Evolutionary conservation across 2,113 vertebrate species (phyloP).

Genomic region (Oreochromis tanganicae): DNA sequence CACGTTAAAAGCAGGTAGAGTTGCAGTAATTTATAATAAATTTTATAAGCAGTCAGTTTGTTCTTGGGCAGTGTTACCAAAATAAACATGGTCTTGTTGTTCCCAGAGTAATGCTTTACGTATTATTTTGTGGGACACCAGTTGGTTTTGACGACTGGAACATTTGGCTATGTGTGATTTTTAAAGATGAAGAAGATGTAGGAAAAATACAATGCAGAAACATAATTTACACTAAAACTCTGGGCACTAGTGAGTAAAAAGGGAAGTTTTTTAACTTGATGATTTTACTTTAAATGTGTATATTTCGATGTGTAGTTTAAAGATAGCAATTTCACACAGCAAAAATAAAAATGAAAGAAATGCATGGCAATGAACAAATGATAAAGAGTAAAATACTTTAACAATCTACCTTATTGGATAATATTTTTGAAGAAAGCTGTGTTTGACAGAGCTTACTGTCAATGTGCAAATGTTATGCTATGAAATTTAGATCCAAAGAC

Average conservation of each 20-base stretch:
- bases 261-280: not conserved
- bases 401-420: not conserved
- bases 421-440: not conserved
- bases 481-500: not conserved
- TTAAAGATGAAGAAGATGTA: not conserved
- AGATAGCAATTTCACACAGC: not conserved
- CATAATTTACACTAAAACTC: not conserved
- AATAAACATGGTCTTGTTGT: not conserved
- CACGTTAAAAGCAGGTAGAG: not conserved
- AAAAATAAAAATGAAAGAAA: not conserved
- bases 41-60: not conserved
- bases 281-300: not conserved
- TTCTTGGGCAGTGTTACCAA: not conserved
- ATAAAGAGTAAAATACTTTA: not conserved
- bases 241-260: not conserved
- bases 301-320: not conserved
- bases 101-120: not conserved
- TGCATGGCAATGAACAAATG: not conserved
- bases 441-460: not conserved
- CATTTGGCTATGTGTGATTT: not conserved
- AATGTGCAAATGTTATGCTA: not conserved
- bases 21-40: not conserved
- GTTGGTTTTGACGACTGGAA: not conserved
- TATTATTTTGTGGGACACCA: not conserved
- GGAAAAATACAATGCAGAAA: not conserved